Evolutionary conservation across 2,888 invertebrate genomes (phyloP).

Genomic region (Hydrotaea diabolus): DNA sequence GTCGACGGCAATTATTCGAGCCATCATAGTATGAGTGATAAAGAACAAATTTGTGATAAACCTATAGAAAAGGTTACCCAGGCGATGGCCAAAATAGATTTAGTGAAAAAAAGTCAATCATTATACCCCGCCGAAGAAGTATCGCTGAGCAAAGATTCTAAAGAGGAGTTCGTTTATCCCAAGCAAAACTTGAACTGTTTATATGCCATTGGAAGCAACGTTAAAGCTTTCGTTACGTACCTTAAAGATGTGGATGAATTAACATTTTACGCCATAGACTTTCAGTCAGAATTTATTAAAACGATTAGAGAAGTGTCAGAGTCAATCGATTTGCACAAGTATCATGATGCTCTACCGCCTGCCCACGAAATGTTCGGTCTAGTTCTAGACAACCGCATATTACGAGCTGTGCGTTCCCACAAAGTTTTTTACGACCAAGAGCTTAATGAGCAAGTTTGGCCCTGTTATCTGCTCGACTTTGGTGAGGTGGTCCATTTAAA

Average conservation of each 20-base stretch:
- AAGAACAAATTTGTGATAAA: background rate
- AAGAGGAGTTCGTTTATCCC: constrained; percentile 43
- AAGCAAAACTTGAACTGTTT: constrained; percentile 14
- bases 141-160: background rate
- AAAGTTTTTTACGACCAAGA: constrained; percentile 43
- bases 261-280: constrained; percentile 62
- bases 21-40: background rate
- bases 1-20: background rate
- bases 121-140: constrained; percentile 51
- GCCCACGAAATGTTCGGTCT: constrained; percentile 65
- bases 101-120: background rate
- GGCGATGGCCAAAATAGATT: background rate
- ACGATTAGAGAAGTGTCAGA: constrained; percentile 54
- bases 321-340: constrained; percentile 64
- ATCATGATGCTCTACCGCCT: constrained; percentile 45
- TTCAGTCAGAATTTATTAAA: constrained; percentile 13
- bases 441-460: constrained; percentile 46
- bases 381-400: constrained; percentile 66
- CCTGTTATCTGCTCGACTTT: constrained; percentile 65
- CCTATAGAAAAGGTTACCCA: background rate
- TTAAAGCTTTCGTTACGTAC: constrained; percentile 59
- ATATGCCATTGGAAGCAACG: constrained; percentile 42
- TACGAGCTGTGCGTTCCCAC: constrained; percentile 62
- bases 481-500: constrained; percentile 64
- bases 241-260: constrained; percentile 57